Percentiles rank a stretch among this genome's conserved stretches.
phyloP scores from a whole-genome alignment of 2,888 invertebrate species.

The Iphiclides podalirius region DNA sequence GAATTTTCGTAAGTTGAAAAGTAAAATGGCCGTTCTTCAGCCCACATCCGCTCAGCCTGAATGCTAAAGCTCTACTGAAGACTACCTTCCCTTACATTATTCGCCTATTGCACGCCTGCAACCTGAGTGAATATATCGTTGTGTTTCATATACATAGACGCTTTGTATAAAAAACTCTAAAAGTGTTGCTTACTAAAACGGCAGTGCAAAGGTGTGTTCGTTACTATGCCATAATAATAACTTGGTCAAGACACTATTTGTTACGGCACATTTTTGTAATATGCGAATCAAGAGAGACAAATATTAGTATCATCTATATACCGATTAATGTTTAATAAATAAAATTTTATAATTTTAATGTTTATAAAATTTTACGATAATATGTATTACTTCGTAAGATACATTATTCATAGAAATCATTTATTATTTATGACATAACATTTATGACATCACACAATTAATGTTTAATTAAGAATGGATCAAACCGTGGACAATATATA shows the following conservation, averaged over 20 bases:
- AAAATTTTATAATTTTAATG: not conserved
- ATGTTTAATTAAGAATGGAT: too few relatives aligned
- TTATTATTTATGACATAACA: too few relatives aligned
- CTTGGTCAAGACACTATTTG: not conserved
- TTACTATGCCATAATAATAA: not conserved
- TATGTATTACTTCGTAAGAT: too few relatives aligned
- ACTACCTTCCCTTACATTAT: conserved; percentile 16
- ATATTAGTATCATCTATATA: too few relatives aligned
- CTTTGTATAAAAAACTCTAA: not conserved
- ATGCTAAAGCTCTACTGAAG: conserved; percentile 61
- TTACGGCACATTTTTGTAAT: not conserved
- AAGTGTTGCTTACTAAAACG: not conserved
- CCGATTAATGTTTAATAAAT: too few relatives aligned
- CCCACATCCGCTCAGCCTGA: conserved; percentile 50
- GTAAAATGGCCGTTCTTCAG: conserved; percentile 45
- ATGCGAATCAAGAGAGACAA: not conserved
- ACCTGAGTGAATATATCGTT: not conserved
- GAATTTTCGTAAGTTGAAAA: conserved; percentile 48
- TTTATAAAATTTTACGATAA: too few relatives aligned
- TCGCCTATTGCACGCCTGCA: conserved; percentile 2
- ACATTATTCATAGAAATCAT: too few relatives aligned
- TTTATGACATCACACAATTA: too few relatives aligned
- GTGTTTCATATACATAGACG: conserved; percentile 20
- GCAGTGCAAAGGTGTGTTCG: not conserved
- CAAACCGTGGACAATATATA: too few relatives aligned